These are phyloP conservation scores for Anthoscopus minutus DNA, from an alignment of 2,113 vertebrate genomes.

Conservation along the genomic window DNA sequence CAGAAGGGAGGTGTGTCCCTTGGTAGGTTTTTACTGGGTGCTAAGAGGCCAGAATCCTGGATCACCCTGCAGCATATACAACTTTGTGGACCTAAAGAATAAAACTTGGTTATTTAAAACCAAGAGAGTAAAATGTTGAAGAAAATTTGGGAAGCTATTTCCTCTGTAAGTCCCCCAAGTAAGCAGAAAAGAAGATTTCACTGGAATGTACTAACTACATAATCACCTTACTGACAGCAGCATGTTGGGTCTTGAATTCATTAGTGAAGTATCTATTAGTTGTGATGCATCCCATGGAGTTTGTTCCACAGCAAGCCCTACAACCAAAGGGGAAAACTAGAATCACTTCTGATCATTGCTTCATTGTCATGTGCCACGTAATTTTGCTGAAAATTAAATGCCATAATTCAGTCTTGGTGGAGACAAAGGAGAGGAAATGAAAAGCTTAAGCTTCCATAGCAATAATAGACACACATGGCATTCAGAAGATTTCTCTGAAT, in stretches of 20 bases:
- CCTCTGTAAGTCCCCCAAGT: neutral
- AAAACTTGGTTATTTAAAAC: neutral
- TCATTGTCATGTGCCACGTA: neutral
- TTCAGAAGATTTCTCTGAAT: neutral
- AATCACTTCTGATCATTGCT: neutral
- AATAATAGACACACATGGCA: neutral
- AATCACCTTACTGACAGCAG: neutral
- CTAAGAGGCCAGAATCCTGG: neutral
- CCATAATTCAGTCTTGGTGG: neutral
- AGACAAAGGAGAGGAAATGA: neutral
- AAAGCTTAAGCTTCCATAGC: neutral
- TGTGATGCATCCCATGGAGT: neutral
- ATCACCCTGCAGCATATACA: neutral
- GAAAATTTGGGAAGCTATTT: neutral
- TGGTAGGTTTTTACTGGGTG: neutral
- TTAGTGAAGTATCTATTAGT: neutral
- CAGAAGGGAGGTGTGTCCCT: neutral
- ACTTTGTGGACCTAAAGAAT: neutral
- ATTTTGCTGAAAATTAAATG: neutral
- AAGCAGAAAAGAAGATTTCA: neutral
- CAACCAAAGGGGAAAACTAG: neutral
- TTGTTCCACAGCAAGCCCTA: neutral
- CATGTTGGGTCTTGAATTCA: neutral
- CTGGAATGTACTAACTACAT: accelerated
- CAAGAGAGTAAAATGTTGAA: neutral